Conservation (phyloP, 2,888 invertebrate genomes). For the Sthenelais limicola region DNA sequence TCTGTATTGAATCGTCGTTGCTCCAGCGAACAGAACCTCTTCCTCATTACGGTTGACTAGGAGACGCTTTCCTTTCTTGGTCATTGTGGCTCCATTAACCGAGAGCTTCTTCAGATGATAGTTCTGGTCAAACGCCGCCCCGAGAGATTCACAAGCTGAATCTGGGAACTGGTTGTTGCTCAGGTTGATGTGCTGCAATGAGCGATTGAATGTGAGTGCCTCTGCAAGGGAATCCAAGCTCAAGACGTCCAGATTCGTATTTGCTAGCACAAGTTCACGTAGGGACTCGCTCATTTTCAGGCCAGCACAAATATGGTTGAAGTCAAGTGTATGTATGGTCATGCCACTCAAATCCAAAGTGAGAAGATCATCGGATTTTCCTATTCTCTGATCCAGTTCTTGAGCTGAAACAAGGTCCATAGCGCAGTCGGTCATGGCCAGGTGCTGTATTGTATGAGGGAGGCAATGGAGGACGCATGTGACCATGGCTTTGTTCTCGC, state of each 20-base stretch:
- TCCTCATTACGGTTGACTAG: too few relatives aligned
- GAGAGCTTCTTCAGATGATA: too few relatives aligned
- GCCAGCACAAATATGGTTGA: slow-evolving; percentile 60
- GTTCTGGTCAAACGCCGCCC: slow-evolving; percentile 55
- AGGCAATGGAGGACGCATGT: slow-evolving; percentile 62
- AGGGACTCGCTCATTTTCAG: slow-evolving; percentile 59
- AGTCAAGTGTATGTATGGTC: slow-evolving; percentile 57
- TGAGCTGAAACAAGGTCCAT: slow-evolving; percentile 62
- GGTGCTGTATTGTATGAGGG: slow-evolving; percentile 54
- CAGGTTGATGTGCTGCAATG: slow-evolving; percentile 59
- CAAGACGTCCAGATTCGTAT: slow-evolving; percentile 86
- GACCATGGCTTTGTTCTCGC: slow-evolving; percentile 56
- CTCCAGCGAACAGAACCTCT: too few relatives aligned
- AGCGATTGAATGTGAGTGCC: slow-evolving; percentile 56
- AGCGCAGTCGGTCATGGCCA: slow-evolving; percentile 57
- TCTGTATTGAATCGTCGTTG: too few relatives aligned
- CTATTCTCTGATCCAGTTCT: slow-evolving; percentile 56
- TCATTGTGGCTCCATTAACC: too few relatives aligned
- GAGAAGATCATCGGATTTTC: slow-evolving; percentile 52
- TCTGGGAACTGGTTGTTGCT: slow-evolving; percentile 57
- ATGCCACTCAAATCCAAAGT: slow-evolving; percentile 45
- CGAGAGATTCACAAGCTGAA: slow-evolving; percentile 58
- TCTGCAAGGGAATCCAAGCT: slow-evolving; percentile 53
- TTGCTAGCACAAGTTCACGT: slow-evolving; percentile 91
- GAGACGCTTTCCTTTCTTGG: too few relatives aligned